phyloP scores from a whole-genome alignment of 2,888 invertebrate species.

The Lochmaea capreae region DNA sequence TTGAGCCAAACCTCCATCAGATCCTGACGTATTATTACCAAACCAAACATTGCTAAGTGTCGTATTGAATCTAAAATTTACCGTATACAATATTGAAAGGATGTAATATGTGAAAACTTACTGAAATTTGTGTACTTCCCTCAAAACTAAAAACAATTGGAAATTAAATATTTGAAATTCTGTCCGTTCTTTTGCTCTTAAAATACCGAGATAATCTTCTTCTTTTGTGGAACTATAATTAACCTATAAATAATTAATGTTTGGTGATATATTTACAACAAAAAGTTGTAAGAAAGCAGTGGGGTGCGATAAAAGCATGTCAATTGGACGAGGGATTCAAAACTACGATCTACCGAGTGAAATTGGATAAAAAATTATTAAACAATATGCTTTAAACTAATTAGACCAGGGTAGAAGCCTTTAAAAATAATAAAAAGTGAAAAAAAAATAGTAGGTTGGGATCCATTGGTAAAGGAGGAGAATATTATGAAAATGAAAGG shows the following conservation, averaged over 20 bases:
- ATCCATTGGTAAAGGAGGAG: no score
- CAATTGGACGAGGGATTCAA: no score
- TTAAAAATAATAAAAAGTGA: no score
- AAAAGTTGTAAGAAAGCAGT: not conserved
- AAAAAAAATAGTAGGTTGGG: no score
- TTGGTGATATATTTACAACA: not conserved
- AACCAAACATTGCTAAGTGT: slow-evolving; percentile 51
- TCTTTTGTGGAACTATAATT: slow-evolving; percentile 39
- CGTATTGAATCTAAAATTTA: slow-evolving; percentile 46
- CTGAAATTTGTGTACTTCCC: slow-evolving; percentile 55
- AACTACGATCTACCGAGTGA: no score
- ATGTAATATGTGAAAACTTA: no score
- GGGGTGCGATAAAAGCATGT: not conserved
- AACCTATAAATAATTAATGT: slow-evolving; percentile 28
- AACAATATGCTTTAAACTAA: no score
- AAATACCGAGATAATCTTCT: slow-evolving; percentile 13
- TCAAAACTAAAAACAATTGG: slow-evolving; percentile 52
- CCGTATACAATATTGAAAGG: no score
- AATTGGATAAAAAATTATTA: no score
- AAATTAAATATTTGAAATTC: slow-evolving; percentile 54
- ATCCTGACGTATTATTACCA: slow-evolving; percentile 53
- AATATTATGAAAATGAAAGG: no score
- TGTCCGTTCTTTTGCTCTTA: slow-evolving; percentile 41
- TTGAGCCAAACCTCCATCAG: slow-evolving; percentile 55
- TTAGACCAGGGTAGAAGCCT: no score